Base-by-base conservation (phyloP, 2,888 invertebrate genomes). In the Lapara coniferarum region DNA sequence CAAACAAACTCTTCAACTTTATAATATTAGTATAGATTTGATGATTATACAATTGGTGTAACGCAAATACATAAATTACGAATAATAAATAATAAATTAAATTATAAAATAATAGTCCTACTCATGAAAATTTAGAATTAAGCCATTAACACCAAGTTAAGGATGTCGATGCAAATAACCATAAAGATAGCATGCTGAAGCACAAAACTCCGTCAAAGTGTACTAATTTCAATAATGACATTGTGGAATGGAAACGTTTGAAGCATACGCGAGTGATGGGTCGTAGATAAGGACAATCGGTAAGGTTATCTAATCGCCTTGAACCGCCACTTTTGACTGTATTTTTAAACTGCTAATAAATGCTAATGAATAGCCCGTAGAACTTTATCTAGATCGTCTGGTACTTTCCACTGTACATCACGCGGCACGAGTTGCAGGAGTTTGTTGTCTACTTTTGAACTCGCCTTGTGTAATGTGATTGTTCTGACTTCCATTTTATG, bases 281-380 rank as follows among this genome's bases (percentile, higher is more conserved):
- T 78, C 76, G 77, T 76, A 70, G 89, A 91, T 90, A 90, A 88
- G 85, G 85, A 86, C 83, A 88, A 89, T 89, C 90, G 78, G 76
- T 86, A 85, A 92, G 92, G 93, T 89, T 88, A 92, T 91, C 91
- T 85, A 72, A 73, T 77, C 80, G 76, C 92, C 93, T 92, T 92
- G 90, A 92, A 92, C 91, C 81, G 79, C 79, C 79, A 83, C 82
- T 85, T 89, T 89, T 85, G 82, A 82, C 84, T 79, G 82, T 85
- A 86, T 84, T 85, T 86, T 84, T 83, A 81, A 85, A 81, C 83
- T 77, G 78, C 79, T 85, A 85, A 86, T 82, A 83, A 78, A 88
- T 86, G 84, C 82, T 86, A 87, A 89, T 85, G 80, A 79, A 78
- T 76, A 78, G 83, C 82, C 82, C 83, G 83, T 84, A 83, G 81